Evolutionary conservation across 2,113 vertebrate species (phyloP).

Genomic region (Serinus canaria): DNA sequence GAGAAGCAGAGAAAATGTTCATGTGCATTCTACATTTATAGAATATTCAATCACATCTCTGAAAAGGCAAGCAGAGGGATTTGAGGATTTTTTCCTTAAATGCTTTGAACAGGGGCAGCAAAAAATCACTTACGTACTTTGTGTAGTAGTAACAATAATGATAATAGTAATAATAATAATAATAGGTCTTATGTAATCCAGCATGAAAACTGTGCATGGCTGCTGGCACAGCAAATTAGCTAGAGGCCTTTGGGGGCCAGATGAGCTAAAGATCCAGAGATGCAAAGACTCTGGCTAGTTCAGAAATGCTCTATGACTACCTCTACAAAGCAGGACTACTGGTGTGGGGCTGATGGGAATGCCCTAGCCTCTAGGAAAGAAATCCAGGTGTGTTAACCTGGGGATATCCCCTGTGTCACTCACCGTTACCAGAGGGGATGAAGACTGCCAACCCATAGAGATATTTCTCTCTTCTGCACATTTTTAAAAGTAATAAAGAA

Average conservation of each 20-base stretch:
- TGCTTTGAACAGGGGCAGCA: background rate
- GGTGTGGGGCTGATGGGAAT: background rate
- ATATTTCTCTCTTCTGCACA: background rate
- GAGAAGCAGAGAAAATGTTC: background rate
- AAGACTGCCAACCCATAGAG: background rate
- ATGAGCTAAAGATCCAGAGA: background rate
- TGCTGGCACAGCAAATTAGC: background rate
- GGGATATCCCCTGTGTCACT: background rate
- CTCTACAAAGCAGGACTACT: background rate
- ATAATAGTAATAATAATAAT: background rate
- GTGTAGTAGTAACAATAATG: background rate
- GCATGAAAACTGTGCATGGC: background rate
- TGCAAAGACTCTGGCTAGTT: background rate
- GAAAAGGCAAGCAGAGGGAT: background rate
- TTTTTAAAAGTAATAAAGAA: background rate
- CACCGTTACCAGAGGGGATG: rapidly evolving
- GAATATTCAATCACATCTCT: background rate
- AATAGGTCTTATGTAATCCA: background rate
- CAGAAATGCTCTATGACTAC: background rate
- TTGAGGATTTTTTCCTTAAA: background rate
- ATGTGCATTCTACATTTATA: background rate
- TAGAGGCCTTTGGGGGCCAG: background rate
- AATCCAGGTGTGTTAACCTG: background rate
- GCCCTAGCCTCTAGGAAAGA: background rate
- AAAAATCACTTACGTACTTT: background rate